These are phyloP conservation scores for Poeciliopsis turrubarensis DNA, from an alignment of 2,113 vertebrate genomes.

Conservation along the genomic window DNA sequence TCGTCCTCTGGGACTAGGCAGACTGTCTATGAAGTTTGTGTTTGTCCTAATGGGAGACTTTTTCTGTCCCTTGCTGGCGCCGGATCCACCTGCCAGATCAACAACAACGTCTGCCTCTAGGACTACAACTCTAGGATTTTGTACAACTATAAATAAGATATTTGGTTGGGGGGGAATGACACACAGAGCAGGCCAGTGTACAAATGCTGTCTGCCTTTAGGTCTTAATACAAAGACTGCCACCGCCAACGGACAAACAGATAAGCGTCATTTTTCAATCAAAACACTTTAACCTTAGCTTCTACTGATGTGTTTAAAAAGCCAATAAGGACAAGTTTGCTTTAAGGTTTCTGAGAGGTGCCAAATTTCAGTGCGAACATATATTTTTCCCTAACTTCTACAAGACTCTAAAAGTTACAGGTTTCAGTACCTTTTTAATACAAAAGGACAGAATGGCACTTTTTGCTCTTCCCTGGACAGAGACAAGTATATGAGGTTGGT, in stretches of 20 bases:
- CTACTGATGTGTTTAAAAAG: constrained; percentile 25
- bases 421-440: constrained; percentile 40
- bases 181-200: constrained; percentile 21
- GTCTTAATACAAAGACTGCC: constrained; percentile 44
- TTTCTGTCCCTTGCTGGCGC: constrained; percentile 95
- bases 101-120: constrained; percentile 94
- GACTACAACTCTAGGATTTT: constrained; percentile 20
- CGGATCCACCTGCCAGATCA: constrained; percentile 96
- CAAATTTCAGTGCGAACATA: constrained; percentile 27
- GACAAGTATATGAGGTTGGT: constrained; percentile 1
- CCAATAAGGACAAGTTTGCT: constrained; percentile 2
- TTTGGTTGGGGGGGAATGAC: not conserved
- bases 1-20: constrained; percentile 86
- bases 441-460: constrained; percentile 4
- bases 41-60: constrained; percentile 93
- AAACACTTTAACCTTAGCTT: constrained; percentile 34
- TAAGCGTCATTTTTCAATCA: constrained; percentile 15
- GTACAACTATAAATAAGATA: constrained; percentile 57
- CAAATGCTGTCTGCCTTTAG: constrained; percentile 33
- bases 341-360: constrained; percentile 39
- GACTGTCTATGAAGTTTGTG: constrained; percentile 96
- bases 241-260: constrained; percentile 30
- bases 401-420: constrained; percentile 15
- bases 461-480: constrained; percentile 1
- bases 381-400: constrained; percentile 40